Conservation (phyloP, 2,797 vertebrate species). For the Micropoecilia bifurca region DNA sequence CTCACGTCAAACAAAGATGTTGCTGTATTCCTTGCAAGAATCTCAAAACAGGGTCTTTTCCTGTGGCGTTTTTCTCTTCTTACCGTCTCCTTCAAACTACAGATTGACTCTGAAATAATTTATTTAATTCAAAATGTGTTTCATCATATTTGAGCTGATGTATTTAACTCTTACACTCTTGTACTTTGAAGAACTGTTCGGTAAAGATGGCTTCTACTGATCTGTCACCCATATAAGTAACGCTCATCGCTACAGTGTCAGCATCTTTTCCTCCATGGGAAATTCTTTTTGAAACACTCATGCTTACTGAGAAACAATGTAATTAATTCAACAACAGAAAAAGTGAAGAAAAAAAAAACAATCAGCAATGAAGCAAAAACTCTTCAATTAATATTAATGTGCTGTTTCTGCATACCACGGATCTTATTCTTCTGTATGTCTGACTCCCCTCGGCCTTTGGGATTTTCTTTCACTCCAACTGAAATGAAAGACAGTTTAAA, state of each 20-base stretch:
- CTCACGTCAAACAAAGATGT: slow-evolving; percentile 31
- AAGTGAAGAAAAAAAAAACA: neutral
- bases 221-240: slow-evolving; percentile 5
- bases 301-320: slow-evolving; percentile 5
- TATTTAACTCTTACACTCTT: slow-evolving; percentile 26
- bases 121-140: slow-evolving; percentile 32
- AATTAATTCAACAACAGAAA: slow-evolving; percentile 18
- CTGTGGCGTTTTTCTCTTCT: slow-evolving; percentile 18
- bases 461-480: slow-evolving; percentile 85
- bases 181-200: neutral
- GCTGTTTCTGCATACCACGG: slow-evolving; percentile 66
- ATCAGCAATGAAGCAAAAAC: neutral
- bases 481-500: slow-evolving; percentile 53
- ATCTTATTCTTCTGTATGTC: slow-evolving; percentile 86
- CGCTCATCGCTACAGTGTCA: neutral
- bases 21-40: slow-evolving; percentile 15
- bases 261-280: neutral
- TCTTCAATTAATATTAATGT: neutral
- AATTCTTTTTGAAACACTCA: slow-evolving; percentile 3
- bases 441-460: slow-evolving; percentile 80
- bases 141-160: slow-evolving; percentile 37
- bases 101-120: slow-evolving; percentile 41
- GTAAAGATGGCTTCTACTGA: slow-evolving; percentile 5
- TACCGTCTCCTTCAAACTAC: slow-evolving; percentile 24
- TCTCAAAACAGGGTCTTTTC: neutral